Evolutionary conservation across 2,888 invertebrate species (phyloP), one percentile per base, ranked within the genome.

Genomic region (Rhagonycha lutea): DNA sequence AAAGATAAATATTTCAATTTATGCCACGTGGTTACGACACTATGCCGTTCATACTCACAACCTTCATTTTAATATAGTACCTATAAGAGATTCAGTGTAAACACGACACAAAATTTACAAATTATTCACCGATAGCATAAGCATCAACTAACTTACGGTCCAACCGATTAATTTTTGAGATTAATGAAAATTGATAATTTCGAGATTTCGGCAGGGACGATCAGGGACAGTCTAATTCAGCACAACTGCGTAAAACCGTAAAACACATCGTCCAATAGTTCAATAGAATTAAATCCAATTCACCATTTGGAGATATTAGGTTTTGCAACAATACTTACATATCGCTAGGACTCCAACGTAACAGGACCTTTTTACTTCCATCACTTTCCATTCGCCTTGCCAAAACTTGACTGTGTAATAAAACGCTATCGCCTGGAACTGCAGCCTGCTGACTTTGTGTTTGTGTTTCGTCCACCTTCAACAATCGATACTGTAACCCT

Each of bases 401-500:
- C 84, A 94, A 87, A 79, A 92, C 89, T 87, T 91, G 90, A 83
- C 95, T 94, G 85, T 91, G 91, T 84, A 96, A 91, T 81, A 92
- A 92, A 81, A 96, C 91, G 80, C 92, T 90, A 88, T 94, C 90
- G 84, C 92, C 89, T 84, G 90, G 88, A 82, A 88, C 92, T 69
- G 83, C 82, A 85, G 92, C 92, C 81, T 94, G 90, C 79, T 90
- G 87, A 78, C 93, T 91, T 81, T 90, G 89, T 11, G 92, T 92
- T 82, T 92, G 92, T 78, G 87, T 87, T 81, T 90, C 88, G 8
- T 91, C 91, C 83, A 92, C 86, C 76, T 89, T 89, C 72, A 93
- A 88, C 81, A 98, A 89, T 78, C 95, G 93, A 89, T 96, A 94
- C 87, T 95, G 94, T 62, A 98, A 90, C 0, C 95, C 94, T 88